Evolutionary conservation across 2,888 invertebrate genomes (phyloP).

Genomic region (Merodon equestris): DNA sequence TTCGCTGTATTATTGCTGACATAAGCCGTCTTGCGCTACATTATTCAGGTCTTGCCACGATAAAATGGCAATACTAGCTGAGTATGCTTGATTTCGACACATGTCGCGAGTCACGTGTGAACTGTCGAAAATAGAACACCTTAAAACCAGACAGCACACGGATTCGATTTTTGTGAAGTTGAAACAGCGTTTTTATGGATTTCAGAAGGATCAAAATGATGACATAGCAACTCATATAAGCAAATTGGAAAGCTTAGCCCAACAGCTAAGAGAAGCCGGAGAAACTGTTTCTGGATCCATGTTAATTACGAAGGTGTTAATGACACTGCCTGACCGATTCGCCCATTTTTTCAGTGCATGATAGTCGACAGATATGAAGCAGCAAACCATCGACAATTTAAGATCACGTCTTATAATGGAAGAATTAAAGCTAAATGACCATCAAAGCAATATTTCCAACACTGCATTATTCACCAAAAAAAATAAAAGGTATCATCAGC

Average conservation of each 20-base stretch:
- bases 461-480: conserved; percentile 9
- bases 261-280: conserved; percentile 48
- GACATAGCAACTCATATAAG: conserved; percentile 30
- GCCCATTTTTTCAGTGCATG: conserved; percentile 22
- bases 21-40: no score
- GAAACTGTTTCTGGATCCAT: conserved; percentile 34
- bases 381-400: conserved; percentile 25
- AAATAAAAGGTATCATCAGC: conserved; percentile 9
- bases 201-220: conserved; percentile 54
- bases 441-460: conserved; percentile 1
- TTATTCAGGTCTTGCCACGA: no score
- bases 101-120: no score
- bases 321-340: conserved; percentile 21
- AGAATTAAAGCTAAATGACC: conserved; percentile 18
- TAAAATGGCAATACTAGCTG: no score
- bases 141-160: no score
- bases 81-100: no score
- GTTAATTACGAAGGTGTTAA: conserved; percentile 27
- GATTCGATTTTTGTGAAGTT: no score
- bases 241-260: conserved; percentile 44
- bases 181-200: conserved; percentile 69
- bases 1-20: no score
- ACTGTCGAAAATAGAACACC: no score
- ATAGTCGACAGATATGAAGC: conserved; percentile 17
- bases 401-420: conserved; percentile 32